Evolutionary conservation across 2,113 vertebrate species (phyloP).

Genomic region (Petrocephalus microphthalmus): DNA sequence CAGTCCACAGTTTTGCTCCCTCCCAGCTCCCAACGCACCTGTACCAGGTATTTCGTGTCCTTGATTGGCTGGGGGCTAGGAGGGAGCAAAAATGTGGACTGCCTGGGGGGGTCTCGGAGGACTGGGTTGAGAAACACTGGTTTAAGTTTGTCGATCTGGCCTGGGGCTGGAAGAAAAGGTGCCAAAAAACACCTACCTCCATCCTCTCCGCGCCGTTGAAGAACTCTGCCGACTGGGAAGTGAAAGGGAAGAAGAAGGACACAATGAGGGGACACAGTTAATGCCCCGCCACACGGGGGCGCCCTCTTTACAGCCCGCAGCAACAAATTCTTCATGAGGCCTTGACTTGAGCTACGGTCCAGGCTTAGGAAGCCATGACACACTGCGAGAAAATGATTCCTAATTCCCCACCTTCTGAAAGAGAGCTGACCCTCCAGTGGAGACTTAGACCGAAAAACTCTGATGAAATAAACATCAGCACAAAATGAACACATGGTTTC

Average conservation of each 20-base stretch:
- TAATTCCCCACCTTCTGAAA: no score
- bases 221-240: conserved; percentile 79
- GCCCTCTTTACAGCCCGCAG: neutral
- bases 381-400: no score
- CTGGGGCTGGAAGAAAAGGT: neutral
- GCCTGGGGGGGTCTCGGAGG: neutral
- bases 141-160: neutral
- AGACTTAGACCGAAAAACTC: no score
- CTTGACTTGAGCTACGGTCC: neutral
- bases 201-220: conserved; percentile 88
- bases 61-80: neutral
- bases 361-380: no score
- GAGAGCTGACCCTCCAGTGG: neutral
- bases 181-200: conserved; percentile 67
- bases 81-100: neutral
- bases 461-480: neutral
- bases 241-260: conserved; percentile 49
- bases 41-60: neutral
- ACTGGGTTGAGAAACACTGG: neutral
- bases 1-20: neutral
- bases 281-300: neutral
- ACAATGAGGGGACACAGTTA: neutral
- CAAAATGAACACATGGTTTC: neutral
- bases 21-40: neutral
- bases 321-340: neutral